Evolutionary conservation across 1,140 invertebrate species (phyloP).

Genomic region (Prorops nasuta): DNA sequence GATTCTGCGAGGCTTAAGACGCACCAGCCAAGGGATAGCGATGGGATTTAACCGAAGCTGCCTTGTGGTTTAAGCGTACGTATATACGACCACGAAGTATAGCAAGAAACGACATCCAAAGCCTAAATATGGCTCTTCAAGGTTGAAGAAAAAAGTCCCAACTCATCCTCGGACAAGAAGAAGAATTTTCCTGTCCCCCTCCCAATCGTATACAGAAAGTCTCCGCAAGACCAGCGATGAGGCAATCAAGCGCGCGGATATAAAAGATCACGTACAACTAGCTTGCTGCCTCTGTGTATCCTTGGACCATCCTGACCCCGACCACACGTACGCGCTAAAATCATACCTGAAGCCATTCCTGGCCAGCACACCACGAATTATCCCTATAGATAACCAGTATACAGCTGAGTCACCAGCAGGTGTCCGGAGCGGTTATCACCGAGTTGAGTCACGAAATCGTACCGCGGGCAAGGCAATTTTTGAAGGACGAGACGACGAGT

Average conservation of each 20-base stretch:
- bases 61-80: constrained; percentile 1
- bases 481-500: constrained; percentile 29
- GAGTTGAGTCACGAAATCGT: constrained; percentile 35
- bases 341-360: no score
- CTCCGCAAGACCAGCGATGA: no score
- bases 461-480: constrained; percentile 23
- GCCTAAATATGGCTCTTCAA: constrained; percentile 16
- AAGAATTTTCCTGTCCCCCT: no score
- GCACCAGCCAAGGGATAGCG: constrained; percentile 11
- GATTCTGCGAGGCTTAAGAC: constrained; percentile 21
- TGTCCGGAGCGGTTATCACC: constrained; percentile 22
- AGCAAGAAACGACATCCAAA: background rate
- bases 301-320: constrained; percentile 31
- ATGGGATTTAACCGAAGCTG: constrained; percentile 21
- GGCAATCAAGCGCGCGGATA: constrained; percentile 54
- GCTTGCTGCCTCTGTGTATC: constrained; percentile 25
- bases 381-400: no score
- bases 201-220: no score
- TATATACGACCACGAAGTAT: background rate
- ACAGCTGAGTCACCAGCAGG: constrained; percentile 28
- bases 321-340: background rate
- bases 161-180: no score
- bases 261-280: constrained; percentile 55
- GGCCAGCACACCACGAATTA: no score
- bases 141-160: constrained; percentile 20